Evolutionary conservation across 2,797 vertebrate genomes (phyloP).

Genomic region (Chlorospingus semifuscus): DNA sequence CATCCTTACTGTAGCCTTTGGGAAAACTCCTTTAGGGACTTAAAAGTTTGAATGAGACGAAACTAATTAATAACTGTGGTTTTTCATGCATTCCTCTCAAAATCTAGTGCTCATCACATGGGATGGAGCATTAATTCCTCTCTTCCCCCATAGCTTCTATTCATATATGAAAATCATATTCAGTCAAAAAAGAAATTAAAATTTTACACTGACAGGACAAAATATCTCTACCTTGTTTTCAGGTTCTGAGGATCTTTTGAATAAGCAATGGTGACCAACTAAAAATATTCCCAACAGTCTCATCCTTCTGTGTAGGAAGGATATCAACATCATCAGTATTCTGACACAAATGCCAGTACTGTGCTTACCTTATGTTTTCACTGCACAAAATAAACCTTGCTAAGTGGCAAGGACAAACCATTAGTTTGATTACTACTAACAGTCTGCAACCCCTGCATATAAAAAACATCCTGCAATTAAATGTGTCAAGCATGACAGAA

Average conservation of each 20-base stretch:
- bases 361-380: not conserved
- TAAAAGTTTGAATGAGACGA: not conserved
- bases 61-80: not conserved
- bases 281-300: not conserved
- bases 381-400: not conserved
- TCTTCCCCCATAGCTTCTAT: not conserved
- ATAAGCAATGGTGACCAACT: not conserved
- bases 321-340: not conserved
- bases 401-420: not conserved
- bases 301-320: not conserved
- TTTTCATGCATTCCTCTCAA: not conserved
- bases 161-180: not conserved
- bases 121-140: not conserved
- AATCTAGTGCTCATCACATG: not conserved
- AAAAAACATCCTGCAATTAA: not conserved
- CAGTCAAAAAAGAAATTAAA: not conserved
- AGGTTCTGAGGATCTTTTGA: not conserved
- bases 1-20: not conserved
- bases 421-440: constrained; percentile 13
- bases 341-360: not conserved
- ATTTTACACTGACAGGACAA: not conserved
- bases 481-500: not conserved
- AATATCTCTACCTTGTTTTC: not conserved
- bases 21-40: not conserved
- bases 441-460: not conserved